Conservation (phyloP, 2,797 vertebrate species). For the Heterohyrax brucei region DNA sequence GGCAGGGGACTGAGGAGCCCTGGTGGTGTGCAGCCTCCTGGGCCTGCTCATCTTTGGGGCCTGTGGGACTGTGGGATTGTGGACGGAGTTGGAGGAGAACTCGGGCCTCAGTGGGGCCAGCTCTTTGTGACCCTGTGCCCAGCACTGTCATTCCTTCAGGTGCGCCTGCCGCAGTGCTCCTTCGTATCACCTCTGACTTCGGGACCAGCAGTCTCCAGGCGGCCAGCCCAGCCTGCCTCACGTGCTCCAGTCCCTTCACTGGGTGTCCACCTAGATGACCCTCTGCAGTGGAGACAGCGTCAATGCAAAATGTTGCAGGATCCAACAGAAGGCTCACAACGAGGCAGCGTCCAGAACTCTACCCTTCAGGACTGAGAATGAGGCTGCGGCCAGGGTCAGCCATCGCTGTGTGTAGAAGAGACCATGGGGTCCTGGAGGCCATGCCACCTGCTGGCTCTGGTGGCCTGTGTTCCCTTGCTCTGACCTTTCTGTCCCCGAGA, state of each 20-base stretch:
- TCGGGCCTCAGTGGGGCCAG: fast-evolving
- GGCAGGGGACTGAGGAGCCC: fast-evolving
- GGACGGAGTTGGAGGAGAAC: not conserved
- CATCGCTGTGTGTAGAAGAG: fast-evolving
- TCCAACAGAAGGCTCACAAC: fast-evolving
- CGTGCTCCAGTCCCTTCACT: not conserved
- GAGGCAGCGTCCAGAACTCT: not conserved
- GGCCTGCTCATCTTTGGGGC: fast-evolving
- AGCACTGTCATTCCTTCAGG: not conserved
- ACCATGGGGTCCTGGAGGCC: not conserved
- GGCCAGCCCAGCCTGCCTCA: not conserved
- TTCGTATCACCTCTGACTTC: not conserved
- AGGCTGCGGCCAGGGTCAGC: not conserved
- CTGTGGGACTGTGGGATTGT: not conserved
- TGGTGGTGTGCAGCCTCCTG: fast-evolving
- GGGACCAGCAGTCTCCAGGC: not conserved
- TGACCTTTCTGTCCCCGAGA: not conserved
- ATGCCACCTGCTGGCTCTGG: not conserved
- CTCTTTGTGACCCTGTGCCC: fast-evolving
- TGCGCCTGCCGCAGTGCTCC: fast-evolving
- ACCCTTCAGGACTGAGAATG: not conserved
- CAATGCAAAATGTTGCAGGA: not conserved
- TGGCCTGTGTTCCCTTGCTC: not conserved
- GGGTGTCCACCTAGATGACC: not conserved
- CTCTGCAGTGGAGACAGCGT: not conserved